Percentiles rank a stretch among this genome's conserved stretches.
phyloP scores from a whole-genome alignment of 2,797 vertebrate genomes.

The Sebastes cheni region DNA sequence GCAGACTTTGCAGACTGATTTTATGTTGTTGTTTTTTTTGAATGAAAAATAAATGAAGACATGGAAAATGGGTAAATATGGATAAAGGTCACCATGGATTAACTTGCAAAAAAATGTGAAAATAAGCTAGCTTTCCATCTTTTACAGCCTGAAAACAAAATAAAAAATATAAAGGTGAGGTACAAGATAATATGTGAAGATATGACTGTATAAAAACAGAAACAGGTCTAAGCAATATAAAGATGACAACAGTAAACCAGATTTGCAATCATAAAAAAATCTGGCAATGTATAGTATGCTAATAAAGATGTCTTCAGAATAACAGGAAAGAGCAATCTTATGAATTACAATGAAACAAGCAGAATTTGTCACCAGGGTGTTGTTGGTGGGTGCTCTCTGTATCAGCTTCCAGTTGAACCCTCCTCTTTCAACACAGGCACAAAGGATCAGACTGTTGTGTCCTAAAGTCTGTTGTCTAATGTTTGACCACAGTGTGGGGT shows the following conservation, averaged over 20 bases:
- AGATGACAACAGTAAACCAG: neutral
- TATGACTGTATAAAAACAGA: neutral
- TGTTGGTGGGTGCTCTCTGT: neutral
- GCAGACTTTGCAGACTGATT: neutral
- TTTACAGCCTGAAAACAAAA: neutral
- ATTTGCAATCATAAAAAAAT: neutral
- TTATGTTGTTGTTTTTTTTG: neutral
- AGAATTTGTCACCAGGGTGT: neutral
- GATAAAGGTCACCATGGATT: neutral
- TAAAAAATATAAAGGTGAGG: neutral
- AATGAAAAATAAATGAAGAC: neutral
- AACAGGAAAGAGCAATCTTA: neutral
- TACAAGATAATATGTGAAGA: neutral
- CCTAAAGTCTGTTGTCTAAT: neutral
- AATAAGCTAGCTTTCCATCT: neutral
- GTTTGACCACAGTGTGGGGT: neutral
- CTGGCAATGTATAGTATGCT: neutral
- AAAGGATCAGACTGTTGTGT: slow-evolving; percentile 7
- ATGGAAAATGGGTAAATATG: neutral
- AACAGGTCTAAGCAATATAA: neutral
- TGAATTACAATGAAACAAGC: neutral
- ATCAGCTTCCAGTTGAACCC: neutral
- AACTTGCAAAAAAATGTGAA: neutral
- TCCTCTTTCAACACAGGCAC: neutral
- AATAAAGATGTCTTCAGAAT: neutral